These are phyloP conservation scores for Holacanthella duospinosa DNA, from an alignment of 2,888 invertebrate species.

Conservation along the genomic window DNA sequence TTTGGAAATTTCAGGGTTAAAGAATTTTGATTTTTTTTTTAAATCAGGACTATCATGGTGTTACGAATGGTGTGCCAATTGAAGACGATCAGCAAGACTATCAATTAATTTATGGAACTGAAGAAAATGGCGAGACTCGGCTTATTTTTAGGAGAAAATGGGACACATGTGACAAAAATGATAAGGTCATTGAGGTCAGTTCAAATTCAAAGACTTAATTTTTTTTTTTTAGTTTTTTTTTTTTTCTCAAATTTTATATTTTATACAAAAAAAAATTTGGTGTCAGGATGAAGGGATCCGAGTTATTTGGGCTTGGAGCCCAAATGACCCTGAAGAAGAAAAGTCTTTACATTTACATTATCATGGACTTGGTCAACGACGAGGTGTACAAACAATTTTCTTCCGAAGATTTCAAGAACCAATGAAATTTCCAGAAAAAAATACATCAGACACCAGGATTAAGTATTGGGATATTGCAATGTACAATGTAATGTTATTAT, in stretches of 20 bases:
- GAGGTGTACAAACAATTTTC: conserved; percentile 57
- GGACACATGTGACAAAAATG: conserved; percentile 40
- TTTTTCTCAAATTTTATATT: background rate
- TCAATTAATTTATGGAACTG: conserved; percentile 36
- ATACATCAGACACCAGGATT: background rate
- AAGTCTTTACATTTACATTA: conserved; percentile 46
- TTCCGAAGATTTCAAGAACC: conserved; percentile 40
- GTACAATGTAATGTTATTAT: conserved; percentile 19
- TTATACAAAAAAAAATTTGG: too few species aligned
- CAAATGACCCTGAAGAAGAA: conserved; percentile 17
- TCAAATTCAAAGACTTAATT: background rate
- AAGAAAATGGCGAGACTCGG: conserved; percentile 40
- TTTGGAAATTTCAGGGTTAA: too few species aligned
- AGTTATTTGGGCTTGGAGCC: conserved; percentile 59
- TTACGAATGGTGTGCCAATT: conserved; percentile 31
- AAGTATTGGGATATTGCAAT: conserved; percentile 15
- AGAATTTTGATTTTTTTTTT: background rate
- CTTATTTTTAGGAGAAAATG: conserved; percentile 39
- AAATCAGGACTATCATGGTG: conserved; percentile 38
- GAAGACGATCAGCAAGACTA: conserved; percentile 40
- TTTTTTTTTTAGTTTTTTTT: too few species aligned
- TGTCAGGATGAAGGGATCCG: conserved; percentile 56
- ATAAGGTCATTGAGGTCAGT: conserved; percentile 26
- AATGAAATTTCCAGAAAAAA: conserved; percentile 11
- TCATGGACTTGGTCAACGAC: conserved; percentile 50